Evolutionary conservation across 2,888 invertebrate species (phyloP).

Genomic region (Cantharis rufa): DNA sequence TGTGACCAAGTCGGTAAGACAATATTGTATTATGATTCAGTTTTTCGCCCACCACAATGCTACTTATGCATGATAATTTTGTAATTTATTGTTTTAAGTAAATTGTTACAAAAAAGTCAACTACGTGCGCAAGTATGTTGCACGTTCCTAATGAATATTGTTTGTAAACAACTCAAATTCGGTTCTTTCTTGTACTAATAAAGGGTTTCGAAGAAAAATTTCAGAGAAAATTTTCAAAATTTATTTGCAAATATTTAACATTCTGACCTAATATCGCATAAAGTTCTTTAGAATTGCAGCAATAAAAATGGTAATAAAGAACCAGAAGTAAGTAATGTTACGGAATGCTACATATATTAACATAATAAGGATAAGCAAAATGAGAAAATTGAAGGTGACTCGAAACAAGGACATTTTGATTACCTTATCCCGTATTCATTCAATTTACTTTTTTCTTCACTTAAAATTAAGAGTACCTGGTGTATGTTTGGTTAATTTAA

Average conservation of each 20-base stretch:
- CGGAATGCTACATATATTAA: not conserved
- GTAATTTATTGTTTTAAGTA: not conserved
- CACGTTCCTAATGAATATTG: not conserved
- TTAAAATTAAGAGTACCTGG: not conserved
- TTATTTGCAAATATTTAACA: not conserved
- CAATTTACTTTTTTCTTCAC: not conserved
- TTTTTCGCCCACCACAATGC: not conserved
- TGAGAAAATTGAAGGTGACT: slow-evolving; percentile 15
- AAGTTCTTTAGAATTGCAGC: not conserved
- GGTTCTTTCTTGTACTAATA: not conserved
- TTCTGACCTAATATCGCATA: not conserved
- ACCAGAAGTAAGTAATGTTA: not conserved
- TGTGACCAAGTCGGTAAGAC: too few species aligned
- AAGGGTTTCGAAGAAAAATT: not conserved
- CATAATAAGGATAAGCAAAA: slow-evolving; percentile 9
- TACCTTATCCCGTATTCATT: slow-evolving; percentile 7
- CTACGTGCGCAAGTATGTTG: not conserved
- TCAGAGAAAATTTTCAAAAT: not conserved
- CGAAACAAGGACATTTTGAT: slow-evolving; percentile 4
- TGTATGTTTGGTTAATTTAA: not conserved
- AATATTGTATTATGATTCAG: not conserved
- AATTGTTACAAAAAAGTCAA: not conserved
- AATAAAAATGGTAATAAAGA: not conserved
- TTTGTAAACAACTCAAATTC: not conserved
- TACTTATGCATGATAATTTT: not conserved